These are phyloP conservation scores for Argyrosomus japonicus DNA, from an alignment of 2,113 vertebrate genomes.

Conservation along the genomic window DNA sequence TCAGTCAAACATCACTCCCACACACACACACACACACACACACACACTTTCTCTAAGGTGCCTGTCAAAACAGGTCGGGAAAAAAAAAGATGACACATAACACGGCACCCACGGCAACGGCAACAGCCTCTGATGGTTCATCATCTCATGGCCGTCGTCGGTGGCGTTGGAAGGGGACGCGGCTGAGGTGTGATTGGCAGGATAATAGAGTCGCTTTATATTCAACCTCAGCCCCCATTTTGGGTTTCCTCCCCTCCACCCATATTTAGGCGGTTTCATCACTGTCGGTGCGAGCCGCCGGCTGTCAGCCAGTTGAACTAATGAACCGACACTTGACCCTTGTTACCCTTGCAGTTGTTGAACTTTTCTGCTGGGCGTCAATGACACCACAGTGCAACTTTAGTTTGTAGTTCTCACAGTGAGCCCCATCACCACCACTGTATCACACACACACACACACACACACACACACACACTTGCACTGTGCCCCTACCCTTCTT, in stretches of 20 bases:
- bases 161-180: background rate
- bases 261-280: slow-evolving; percentile 38
- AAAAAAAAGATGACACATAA: slow-evolving; percentile 20
- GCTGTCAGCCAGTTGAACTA: slow-evolving; percentile 59
- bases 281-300: background rate
- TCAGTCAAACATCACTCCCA: slow-evolving; percentile 2
- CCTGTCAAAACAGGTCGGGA: slow-evolving; percentile 30
- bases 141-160: slow-evolving; percentile 42
- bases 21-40: background rate
- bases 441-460: slow-evolving; percentile 31
- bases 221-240: slow-evolving; percentile 46
- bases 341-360: slow-evolving; percentile 53
- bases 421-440: background rate
- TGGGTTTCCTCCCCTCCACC: background rate
- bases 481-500: slow-evolving; percentile 21
- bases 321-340: slow-evolving; percentile 65
- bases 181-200: slow-evolving; percentile 52
- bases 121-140: slow-evolving; percentile 21
- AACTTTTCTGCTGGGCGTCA: slow-evolving; percentile 51
- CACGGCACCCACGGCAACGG: background rate
- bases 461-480: slow-evolving; percentile 6
- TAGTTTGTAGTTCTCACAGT: slow-evolving; percentile 35
- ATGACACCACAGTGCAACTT: slow-evolving; percentile 49
- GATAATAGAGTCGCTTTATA: slow-evolving; percentile 53
- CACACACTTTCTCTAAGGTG: background rate